These are phyloP conservation scores for Rhodinocichla rosea DNA, from an alignment of 2,113 vertebrate species.

Conservation along the genomic window DNA sequence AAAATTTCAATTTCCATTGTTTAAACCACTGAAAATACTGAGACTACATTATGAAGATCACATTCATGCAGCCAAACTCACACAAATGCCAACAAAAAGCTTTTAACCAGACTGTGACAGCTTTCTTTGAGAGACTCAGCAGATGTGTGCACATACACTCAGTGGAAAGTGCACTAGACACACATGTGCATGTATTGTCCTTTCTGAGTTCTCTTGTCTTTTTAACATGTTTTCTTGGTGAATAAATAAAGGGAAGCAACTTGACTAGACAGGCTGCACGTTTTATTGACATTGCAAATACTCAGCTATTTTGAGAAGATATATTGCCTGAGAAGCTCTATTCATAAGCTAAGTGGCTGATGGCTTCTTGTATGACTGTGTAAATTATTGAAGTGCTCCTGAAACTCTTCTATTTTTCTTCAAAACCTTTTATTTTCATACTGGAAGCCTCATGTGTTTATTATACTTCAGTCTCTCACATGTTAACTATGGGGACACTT, in stretches of 20 bases:
- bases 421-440: neutral
- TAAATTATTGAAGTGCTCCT: neutral
- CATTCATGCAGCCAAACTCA: neutral
- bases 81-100: neutral
- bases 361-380: neutral
- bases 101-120: neutral
- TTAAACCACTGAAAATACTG: neutral
- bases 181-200: rapidly evolving
- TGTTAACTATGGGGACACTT: neutral
- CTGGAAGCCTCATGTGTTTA: neutral
- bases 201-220: neutral
- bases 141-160: neutral
- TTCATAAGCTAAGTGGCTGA: neutral
- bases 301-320: neutral
- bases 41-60: neutral
- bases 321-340: neutral
- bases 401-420: neutral
- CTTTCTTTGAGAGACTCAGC: neutral
- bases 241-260: neutral
- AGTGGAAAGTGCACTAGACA: neutral
- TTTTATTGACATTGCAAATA: neutral
- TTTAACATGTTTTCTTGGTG: neutral
- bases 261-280: neutral
- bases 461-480: neutral
- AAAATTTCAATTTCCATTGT: neutral